These are phyloP conservation scores for Tribolium madens DNA, from an alignment of 1,140 invertebrate species.

Conservation along the genomic window DNA sequence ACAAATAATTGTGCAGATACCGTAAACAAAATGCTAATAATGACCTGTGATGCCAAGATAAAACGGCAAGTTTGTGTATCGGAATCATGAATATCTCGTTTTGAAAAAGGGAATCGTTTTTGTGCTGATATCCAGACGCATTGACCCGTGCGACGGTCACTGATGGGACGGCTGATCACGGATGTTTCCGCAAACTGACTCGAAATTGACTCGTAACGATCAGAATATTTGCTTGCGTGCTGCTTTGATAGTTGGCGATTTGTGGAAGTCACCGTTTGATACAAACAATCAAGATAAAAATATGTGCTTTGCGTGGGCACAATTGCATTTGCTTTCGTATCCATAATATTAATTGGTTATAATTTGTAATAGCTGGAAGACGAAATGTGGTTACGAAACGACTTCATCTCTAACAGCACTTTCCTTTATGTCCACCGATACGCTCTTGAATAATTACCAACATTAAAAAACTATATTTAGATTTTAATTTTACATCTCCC, in stretches of 20 bases:
- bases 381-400: background rate
- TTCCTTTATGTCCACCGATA: too few species aligned
- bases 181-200: conserved; percentile 52
- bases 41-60: conserved; percentile 1
- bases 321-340: conserved; percentile 40
- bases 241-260: conserved; percentile 43
- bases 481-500: too few species aligned
- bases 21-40: conserved; percentile 16
- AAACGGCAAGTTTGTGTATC: conserved; percentile 31
- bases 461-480: too few species aligned
- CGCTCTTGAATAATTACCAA: too few species aligned
- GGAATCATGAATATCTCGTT: conserved; percentile 35
- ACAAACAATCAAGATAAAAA: conserved; percentile 52
- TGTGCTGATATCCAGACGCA: conserved; percentile 43
- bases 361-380: conserved; percentile 27
- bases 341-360: conserved; percentile 41
- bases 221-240: conserved; percentile 48
- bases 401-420: background rate
- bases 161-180: conserved; percentile 47
- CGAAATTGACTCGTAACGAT: conserved; percentile 54
- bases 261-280: conserved; percentile 51
- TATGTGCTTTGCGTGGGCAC: conserved; percentile 46
- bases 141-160: conserved; percentile 47
- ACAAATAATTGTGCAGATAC: background rate
- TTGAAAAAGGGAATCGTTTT: conserved; percentile 31